Percentiles rank a stretch among this genome's conserved stretches.
phyloP scores from a whole-genome alignment of 2,888 invertebrate genomes.

The Phortica okadai region DNA sequence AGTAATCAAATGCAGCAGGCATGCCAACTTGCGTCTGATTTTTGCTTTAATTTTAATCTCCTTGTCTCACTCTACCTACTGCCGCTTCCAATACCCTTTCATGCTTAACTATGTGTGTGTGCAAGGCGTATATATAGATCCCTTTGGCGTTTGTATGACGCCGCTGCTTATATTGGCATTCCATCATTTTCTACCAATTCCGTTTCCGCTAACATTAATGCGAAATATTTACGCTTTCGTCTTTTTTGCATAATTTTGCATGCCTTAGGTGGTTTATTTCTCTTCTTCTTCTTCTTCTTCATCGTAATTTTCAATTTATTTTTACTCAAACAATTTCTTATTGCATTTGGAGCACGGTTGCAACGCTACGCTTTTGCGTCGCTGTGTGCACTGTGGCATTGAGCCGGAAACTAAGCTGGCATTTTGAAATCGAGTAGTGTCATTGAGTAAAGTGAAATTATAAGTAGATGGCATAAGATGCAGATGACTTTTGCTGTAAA shows the following conservation, averaged over 20 bases:
- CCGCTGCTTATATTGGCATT: slow-evolving; percentile 12
- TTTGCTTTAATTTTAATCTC: background rate
- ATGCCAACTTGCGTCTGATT: background rate
- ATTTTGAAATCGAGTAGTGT: slow-evolving; percentile 5
- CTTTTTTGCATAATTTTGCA: slow-evolving; percentile 11
- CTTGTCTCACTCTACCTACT: background rate
- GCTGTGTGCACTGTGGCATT: background rate
- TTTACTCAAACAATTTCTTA: background rate
- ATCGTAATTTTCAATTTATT: background rate
- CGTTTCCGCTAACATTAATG: slow-evolving; percentile 13
- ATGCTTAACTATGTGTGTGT: background rate
- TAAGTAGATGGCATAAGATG: background rate
- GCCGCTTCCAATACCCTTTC: background rate
- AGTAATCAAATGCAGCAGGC: background rate
- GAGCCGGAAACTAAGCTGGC: background rate
- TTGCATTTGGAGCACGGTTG: background rate
- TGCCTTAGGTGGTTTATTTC: background rate
- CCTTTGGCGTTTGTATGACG: background rate
- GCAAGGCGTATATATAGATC: background rate
- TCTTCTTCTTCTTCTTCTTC: background rate
- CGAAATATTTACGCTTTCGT: slow-evolving; percentile 2
- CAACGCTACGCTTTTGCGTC: too few relatives aligned
- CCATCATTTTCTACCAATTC: slow-evolving; percentile 9
- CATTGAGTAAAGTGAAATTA: background rate
- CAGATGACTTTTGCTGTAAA: too few relatives aligned